phyloP scores from a whole-genome alignment of 2,797 vertebrate genomes.

The Sebastiscus albofasciatus region DNA sequence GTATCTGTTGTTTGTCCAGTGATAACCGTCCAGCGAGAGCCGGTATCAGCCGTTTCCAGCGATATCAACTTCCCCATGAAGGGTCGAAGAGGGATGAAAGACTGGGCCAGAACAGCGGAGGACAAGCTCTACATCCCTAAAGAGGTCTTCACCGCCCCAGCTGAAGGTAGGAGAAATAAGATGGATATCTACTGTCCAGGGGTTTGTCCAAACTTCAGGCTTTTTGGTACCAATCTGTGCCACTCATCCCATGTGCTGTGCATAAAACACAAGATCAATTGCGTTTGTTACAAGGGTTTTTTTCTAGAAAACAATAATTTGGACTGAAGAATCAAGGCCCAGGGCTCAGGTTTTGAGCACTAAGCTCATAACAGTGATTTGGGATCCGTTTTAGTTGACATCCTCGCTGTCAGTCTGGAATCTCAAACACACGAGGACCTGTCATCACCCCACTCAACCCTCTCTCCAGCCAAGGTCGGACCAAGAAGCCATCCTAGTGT shows the following conservation, averaged over 20 bases:
- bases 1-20: conserved; percentile 78
- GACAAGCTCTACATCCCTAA: conserved; percentile 98
- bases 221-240: background rate
- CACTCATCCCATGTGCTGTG: background rate
- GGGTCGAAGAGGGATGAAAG: conserved; percentile 97
- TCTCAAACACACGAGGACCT: background rate
- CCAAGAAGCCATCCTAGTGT: conserved; percentile 1
- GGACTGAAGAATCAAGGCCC: background rate
- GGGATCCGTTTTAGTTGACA: background rate
- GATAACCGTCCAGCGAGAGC: conserved; percentile 96
- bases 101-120: conserved; percentile 95
- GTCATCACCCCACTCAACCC: conserved; percentile 2
- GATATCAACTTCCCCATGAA: conserved; percentile 99
- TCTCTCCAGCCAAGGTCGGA: conserved; percentile 40
- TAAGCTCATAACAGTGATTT: background rate
- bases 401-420: background rate
- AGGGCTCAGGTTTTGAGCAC: background rate
- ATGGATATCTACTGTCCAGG: background rate
- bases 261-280: background rate
- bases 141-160: conserved; percentile 91
- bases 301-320: background rate
- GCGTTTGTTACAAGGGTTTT: background rate
- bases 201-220: background rate
- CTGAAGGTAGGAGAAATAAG: conserved; percentile 82
- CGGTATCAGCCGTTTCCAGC: conserved; percentile 94